Evolutionary conservation across 2,888 invertebrate species (phyloP).

Genomic region (Mythimna pallens): DNA sequence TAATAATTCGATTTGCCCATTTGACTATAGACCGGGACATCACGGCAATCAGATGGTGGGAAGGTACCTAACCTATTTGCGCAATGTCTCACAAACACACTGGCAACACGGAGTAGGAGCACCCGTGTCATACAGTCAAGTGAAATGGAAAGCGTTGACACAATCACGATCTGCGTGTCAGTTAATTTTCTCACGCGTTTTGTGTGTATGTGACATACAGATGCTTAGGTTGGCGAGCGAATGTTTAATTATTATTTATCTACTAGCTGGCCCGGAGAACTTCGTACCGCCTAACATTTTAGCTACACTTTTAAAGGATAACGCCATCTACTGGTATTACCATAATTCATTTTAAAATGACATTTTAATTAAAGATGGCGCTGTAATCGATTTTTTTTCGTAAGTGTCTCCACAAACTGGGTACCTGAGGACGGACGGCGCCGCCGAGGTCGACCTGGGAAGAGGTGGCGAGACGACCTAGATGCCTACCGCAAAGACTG

Average conservation of each 20-base stretch:
- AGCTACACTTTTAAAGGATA: too few species aligned
- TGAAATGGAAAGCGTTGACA: conserved; percentile 77
- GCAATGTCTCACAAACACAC: conserved; percentile 54
- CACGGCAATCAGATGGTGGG: conserved; percentile 53
- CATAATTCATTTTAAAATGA: too few species aligned
- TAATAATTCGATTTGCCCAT: conserved; percentile 63
- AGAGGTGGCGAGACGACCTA: too few species aligned
- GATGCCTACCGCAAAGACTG: too few species aligned
- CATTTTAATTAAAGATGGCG: too few species aligned
- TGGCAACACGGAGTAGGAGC: conserved; percentile 16
- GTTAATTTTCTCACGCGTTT: conserved; percentile 82
- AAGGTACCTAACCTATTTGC: conserved; percentile 61
- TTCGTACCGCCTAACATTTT: too few species aligned
- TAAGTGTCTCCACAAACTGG: too few species aligned
- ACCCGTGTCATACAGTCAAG: conserved; percentile 66
- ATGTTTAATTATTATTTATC: conserved; percentile 53
- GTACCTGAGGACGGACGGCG: too few species aligned
- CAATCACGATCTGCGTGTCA: conserved; percentile 68
- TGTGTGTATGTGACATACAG: conserved; percentile 61
- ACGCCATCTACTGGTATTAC: too few species aligned
- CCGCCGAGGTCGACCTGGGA: too few species aligned
- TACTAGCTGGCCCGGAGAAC: too few species aligned
- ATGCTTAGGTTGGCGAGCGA: conserved; percentile 46
- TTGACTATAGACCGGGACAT: conserved; percentile 52
- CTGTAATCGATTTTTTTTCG: too few species aligned